phyloP scores from a whole-genome alignment of 2,113 vertebrate genomes.

The Crotalus helleri region DNA sequence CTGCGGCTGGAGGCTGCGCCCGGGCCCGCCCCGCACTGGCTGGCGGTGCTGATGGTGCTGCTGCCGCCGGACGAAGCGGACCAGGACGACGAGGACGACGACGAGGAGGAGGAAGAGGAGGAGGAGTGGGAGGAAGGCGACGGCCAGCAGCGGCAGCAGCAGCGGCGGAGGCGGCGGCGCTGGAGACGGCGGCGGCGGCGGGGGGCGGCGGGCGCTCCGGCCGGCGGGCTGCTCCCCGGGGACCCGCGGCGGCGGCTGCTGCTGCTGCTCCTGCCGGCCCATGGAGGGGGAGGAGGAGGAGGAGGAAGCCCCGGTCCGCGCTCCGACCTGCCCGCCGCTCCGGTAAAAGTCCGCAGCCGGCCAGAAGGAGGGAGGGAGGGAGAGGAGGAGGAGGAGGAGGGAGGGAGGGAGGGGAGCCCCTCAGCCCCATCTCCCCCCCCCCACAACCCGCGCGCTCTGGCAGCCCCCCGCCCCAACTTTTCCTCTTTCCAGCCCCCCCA shows the following conservation, averaged over 20 bases:
- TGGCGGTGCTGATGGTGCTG: constrained; percentile 19
- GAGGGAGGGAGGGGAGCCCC: background rate
- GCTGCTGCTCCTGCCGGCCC: constrained; percentile 7
- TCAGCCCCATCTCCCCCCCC: too few species aligned
- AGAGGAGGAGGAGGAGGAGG: too few species aligned
- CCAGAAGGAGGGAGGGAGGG: too few species aligned
- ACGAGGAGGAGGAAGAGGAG: too few species aligned
- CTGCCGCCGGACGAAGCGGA: constrained; percentile 10
- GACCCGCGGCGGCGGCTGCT: constrained; percentile 18
- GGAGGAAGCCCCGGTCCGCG: background rate
- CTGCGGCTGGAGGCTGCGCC: background rate
- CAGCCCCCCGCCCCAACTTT: background rate
- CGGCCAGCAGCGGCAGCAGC: background rate
- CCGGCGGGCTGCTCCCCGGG: background rate
- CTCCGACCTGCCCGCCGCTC: background rate
- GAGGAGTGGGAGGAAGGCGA: background rate
- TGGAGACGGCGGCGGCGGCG: background rate
- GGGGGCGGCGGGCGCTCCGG: background rate
- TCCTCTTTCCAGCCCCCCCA: background rate
- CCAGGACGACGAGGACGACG: background rate
- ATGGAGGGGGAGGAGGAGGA: background rate
- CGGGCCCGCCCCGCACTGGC: constrained; percentile 13
- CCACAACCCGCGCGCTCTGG: background rate
- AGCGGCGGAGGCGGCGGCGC: background rate
- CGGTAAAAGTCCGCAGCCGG: constrained; percentile 10